phyloP scores from a whole-genome alignment of 2,797 vertebrate genomes.

The Chlorospingus flavigularis region DNA sequence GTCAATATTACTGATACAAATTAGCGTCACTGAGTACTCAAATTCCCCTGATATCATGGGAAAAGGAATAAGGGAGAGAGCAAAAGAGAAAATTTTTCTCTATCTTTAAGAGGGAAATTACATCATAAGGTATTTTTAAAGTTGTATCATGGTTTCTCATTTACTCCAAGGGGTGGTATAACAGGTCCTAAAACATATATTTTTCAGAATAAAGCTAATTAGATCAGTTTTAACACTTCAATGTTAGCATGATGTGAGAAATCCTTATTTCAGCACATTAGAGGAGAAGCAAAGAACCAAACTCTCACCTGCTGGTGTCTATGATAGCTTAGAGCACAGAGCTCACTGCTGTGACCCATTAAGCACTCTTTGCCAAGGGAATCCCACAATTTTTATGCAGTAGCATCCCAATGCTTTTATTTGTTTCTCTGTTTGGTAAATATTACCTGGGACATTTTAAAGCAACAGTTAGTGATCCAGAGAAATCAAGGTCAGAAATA shows the following conservation, averaged over 20 bases:
- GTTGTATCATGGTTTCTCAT: neutral
- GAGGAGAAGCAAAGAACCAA: neutral
- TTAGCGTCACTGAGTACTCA: conserved; percentile 28
- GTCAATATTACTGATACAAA: neutral
- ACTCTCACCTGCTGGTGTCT: neutral
- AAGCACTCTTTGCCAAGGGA: neutral
- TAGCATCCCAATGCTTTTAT: neutral
- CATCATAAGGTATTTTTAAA: neutral
- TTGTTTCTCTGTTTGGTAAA: neutral
- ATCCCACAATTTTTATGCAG: neutral
- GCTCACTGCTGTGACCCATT: neutral
- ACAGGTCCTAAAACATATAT: neutral
- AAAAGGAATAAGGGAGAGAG: neutral
- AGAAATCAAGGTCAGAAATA: neutral
- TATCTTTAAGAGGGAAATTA: conserved; percentile 17
- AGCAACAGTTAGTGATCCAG: neutral
- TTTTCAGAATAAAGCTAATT: conserved; percentile 25
- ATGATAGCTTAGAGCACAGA: neutral
- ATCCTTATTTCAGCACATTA: neutral
- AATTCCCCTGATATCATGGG: neutral
- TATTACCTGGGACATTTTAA: neutral
- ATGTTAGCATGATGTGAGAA: neutral
- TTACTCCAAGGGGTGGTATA: neutral
- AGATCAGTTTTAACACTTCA: neutral
- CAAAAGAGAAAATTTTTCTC: neutral